phyloP scores from a whole-genome alignment of 2,797 vertebrate species.

The Tadarida brasiliensis region DNA sequence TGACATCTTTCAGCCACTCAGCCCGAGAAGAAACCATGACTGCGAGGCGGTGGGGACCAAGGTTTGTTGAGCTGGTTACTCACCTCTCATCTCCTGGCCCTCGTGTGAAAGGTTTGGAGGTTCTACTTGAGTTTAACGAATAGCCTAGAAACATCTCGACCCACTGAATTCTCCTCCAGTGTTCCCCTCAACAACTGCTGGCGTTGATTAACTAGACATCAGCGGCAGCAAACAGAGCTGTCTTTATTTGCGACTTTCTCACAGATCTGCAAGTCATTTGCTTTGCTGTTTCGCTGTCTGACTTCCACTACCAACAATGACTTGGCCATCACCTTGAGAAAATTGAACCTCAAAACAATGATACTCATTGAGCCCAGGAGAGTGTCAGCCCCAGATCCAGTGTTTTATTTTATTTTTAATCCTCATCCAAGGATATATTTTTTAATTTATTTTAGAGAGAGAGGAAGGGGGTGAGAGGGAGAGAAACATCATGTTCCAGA shows the following conservation, averaged over 20 bases:
- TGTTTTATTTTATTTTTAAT: background rate
- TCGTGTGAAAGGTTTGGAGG: background rate
- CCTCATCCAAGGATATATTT: too few relatives aligned
- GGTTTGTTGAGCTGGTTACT: background rate
- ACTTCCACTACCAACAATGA: background rate
- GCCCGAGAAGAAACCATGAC: background rate
- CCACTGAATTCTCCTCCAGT: background rate
- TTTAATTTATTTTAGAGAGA: too few relatives aligned
- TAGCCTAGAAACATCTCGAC: background rate
- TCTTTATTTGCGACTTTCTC: background rate
- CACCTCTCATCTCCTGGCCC: background rate
- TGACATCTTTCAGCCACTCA: background rate
- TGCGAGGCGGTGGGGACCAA: background rate
- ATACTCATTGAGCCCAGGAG: background rate
- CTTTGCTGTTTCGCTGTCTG: background rate
- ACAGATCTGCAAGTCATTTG: background rate
- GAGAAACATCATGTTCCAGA: too few relatives aligned
- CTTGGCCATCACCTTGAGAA: background rate
- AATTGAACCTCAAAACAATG: background rate
- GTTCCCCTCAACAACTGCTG: background rate
- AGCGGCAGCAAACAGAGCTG: background rate
- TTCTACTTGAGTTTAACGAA: background rate
- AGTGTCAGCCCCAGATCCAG: background rate
- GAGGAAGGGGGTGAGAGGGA: too few relatives aligned
- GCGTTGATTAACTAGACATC: background rate